Evolutionary conservation across 2,797 vertebrate genomes (phyloP).

Genomic region (Fistularia commersonii): DNA sequence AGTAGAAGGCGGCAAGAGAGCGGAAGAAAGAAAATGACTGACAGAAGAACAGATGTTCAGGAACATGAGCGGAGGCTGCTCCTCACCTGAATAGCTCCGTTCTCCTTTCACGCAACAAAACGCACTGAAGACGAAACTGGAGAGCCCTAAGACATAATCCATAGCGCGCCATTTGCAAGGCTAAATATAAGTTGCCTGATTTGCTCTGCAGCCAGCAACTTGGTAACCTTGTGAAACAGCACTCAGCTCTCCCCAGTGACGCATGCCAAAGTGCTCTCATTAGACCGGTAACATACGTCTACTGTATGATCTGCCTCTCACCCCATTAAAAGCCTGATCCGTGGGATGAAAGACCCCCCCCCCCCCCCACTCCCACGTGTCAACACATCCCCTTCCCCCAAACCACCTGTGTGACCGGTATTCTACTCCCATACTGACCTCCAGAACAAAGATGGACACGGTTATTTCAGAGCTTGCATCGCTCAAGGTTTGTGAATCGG

Average conservation of each 20-base stretch:
- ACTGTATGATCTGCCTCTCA: conserved; percentile 24
- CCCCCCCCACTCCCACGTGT: conserved; percentile 28
- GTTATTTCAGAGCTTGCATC: conserved; percentile 31
- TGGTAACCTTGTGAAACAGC: conserved; percentile 69
- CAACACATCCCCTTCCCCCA: conserved; percentile 11
- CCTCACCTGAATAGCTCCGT: conserved; percentile 61
- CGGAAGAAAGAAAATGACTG: conserved; percentile 5
- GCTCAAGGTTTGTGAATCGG: conserved; percentile 18
- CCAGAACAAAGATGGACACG: conserved; percentile 36
- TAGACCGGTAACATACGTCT: conserved; percentile 55
- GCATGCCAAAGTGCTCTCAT: conserved; percentile 50
- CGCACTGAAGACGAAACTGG: conserved; percentile 77
- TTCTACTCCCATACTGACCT: conserved; percentile 42
- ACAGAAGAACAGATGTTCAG: conserved; percentile 10
- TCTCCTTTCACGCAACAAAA: conserved; percentile 48
- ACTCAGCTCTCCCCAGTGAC: conserved; percentile 51
- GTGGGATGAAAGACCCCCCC: conserved; percentile 39
- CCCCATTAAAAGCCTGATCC: conserved; percentile 41
- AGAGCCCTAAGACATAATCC: conserved; percentile 79
- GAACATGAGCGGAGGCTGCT: conserved; percentile 45
- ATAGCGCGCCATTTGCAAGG: conserved; percentile 69
- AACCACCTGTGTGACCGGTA: conserved; percentile 45
- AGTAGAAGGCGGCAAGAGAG: background rate
- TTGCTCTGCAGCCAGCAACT: conserved; percentile 58
- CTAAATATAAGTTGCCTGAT: conserved; percentile 80